phyloP scores from a whole-genome alignment of 2,888 invertebrate genomes.

The Automeris io region DNA sequence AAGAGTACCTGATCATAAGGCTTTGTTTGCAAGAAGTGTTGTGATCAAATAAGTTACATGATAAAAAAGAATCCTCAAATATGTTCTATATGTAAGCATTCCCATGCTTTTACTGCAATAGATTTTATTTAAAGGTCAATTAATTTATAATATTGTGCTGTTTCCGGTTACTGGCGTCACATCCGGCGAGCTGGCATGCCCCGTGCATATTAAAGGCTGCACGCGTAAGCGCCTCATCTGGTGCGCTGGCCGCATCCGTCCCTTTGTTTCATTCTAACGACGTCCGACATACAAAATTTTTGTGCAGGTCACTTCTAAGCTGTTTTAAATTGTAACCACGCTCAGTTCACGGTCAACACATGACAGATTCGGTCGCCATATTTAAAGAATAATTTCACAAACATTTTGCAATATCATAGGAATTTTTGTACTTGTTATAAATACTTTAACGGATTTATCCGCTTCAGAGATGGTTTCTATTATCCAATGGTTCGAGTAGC shows the following conservation, averaged over 20 bases:
- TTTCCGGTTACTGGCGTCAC: constrained; percentile 45
- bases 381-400: neutral
- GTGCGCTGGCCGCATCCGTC: constrained; percentile 11
- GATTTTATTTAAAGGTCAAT: constrained; percentile 57
- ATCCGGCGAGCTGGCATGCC: constrained; percentile 40
- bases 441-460: too few relatives aligned
- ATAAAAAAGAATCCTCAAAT: constrained; percentile 1
- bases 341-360: neutral
- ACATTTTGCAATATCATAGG: too few relatives aligned
- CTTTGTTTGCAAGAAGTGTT: neutral
- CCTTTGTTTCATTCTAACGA: constrained; percentile 4
- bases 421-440: too few relatives aligned
- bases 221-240: constrained; percentile 48
- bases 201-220: constrained; percentile 51
- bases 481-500: too few relatives aligned
- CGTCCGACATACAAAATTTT: constrained; percentile 2
- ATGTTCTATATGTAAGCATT: constrained; percentile 8
- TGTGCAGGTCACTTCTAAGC: neutral
- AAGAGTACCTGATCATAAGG: too few relatives aligned
- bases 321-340: neutral
- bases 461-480: too few relatives aligned
- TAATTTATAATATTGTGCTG: constrained; percentile 46
- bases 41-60: constrained; percentile 2
- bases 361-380: neutral
- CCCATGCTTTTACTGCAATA: constrained; percentile 3